These are phyloP conservation scores for Girardinichthys multiradiatus DNA, from an alignment of 2,113 vertebrate genomes.

Conservation along the genomic window DNA sequence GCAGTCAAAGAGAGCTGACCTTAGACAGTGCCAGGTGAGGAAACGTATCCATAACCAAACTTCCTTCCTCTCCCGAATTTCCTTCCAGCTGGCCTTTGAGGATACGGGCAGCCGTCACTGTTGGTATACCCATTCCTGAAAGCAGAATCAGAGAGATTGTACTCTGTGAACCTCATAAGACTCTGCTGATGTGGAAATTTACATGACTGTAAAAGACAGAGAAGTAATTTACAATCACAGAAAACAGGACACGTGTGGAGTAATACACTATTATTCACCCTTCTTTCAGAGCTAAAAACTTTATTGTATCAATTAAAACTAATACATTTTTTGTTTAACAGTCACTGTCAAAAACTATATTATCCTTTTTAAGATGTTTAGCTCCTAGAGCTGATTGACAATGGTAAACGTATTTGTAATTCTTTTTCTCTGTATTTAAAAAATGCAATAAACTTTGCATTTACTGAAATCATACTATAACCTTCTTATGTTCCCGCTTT, in stretches of 20 bases:
- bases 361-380: neutral
- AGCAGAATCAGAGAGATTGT: constrained; percentile 30
- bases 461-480: neutral
- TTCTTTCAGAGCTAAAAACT: neutral
- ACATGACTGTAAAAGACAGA: constrained; percentile 10
- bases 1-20: constrained; percentile 60
- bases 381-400: neutral
- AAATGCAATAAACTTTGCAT: neutral
- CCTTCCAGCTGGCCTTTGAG: constrained; percentile 81
- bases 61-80: constrained; percentile 78
- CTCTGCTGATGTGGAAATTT: constrained; percentile 10
- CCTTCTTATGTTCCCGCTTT: neutral
- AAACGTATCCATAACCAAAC: constrained; percentile 83
- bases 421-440: neutral
- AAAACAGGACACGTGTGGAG: neutral
- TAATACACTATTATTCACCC: neutral
- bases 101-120: constrained; percentile 82
- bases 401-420: neutral
- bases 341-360: neutral
- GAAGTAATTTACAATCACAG: neutral
- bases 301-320: neutral
- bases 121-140: constrained; percentile 84
- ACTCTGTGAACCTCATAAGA: neutral
- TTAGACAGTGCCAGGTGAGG: constrained; percentile 83
- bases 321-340: neutral